Base-by-base conservation (phyloP, 1,140 invertebrate genomes). In the Octopus bimaculoides region DNA sequence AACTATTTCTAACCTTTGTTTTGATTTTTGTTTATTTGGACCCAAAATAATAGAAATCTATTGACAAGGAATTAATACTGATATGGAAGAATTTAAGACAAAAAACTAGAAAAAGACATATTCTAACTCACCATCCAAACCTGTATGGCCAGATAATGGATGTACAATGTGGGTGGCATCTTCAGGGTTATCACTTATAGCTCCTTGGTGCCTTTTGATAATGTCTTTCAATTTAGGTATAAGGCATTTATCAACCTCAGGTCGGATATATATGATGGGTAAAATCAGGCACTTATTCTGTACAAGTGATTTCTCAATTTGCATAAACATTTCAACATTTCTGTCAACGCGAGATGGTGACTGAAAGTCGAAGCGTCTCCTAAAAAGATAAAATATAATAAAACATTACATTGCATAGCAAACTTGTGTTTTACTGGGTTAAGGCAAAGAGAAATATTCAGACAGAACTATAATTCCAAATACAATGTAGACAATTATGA, bases 271-370 rank as follows among this genome's bases (percentile, higher is more conserved):
- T 76, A 98, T 93, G 81, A 92, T 92, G 0, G 97, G 97, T 80
- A 94, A 91, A 14, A 92, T 92, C 80, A 96, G 93, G 84, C 94
- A 93, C 88, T 97, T 95, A 77, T 94, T 94, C 80, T 94, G 93
- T 20, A 96, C 91, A 77, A 99, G 90, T 0, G 94, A 92, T 84
- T 96, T 95, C 90, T 98, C 96, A 78, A 98, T 96, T 80, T 95
- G 94, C 91, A 96, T 94, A 89, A 97, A 95, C 94, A 99, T 95
- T 88, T 98, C 97, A 75, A 98, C 93, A 86, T 97, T 96, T 81
- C 96, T 92, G 88, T 98, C 97, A 90, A 97, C 94, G 66, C 96
- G 93, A 17, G 95, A 95, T 8, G 96, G 95, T 84, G 96, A 97
- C 92, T 95, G 90, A 83, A 93, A 93, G 83, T 92, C 91, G 81